A percentile compares a stretch with the other conserved stretches of the same genome.
These are phyloP conservation scores for Alligator mississippiensis DNA, from an alignment of 2,113 vertebrate genomes.

Conservation along the genomic window DNA sequence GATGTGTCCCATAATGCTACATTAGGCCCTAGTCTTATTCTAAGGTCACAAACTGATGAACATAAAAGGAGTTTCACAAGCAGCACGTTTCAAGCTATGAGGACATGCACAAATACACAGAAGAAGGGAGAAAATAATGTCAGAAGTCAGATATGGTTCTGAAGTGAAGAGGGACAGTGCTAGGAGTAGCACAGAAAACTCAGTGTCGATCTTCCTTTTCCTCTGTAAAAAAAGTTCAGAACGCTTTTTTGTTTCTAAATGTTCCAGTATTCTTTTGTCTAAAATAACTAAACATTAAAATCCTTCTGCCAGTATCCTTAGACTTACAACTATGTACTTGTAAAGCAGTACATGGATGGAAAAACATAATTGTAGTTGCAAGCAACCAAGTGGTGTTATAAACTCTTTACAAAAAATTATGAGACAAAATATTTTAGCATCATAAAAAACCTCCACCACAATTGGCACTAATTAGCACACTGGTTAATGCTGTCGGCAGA, in stretches of 20 bases:
- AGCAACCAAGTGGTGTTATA: background rate
- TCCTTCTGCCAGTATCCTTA: background rate
- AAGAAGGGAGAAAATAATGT: background rate
- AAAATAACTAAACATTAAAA: background rate
- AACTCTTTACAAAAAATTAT: background rate
- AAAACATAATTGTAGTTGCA: background rate
- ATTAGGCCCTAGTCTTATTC: background rate
- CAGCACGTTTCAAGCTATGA: conserved; percentile 10
- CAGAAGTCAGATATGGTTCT: conserved; percentile 13
- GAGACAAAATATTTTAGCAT: background rate
- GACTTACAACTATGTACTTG: background rate
- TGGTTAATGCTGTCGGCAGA: conserved; percentile 50
- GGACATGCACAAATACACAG: conserved; percentile 17
- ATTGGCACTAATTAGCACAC: conserved; percentile 42
- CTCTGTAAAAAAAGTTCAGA: conserved; percentile 8
- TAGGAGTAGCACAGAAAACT: conserved; percentile 22
- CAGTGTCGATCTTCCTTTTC: conserved; percentile 19
- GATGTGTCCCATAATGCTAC: background rate
- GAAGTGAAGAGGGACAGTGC: conserved; percentile 27
- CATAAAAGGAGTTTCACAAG: conserved; percentile 32
- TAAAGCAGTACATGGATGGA: background rate
- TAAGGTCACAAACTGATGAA: conserved; percentile 19
- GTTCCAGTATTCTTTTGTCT: background rate
- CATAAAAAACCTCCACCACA: background rate
- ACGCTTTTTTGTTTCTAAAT: conserved; percentile 24